Evolutionary conservation across 1,140 invertebrate genomes (phyloP).

Genomic region (Bombyx mori): ASM3026992v2 NC_085111.1:7081001-7081500

Average conservation of each 20-base stretch:
- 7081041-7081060: constrained; percentile 15
- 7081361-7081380: constrained; percentile 32
- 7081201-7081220: background rate
- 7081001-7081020: too few relatives aligned
- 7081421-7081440: constrained; percentile 48
- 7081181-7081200: background rate
- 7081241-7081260: constrained; percentile 35
- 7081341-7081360: constrained; percentile 27
- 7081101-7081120: constrained; percentile 42
- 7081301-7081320: constrained; percentile 4
- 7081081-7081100: constrained; percentile 36
- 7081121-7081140: constrained; percentile 32
- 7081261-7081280: constrained; percentile 25
- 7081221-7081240: constrained; percentile 21
- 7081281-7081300: constrained; percentile 12
- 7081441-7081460: constrained; percentile 40
- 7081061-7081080: constrained; percentile 28
- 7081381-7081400: constrained; percentile 37
- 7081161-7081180: constrained; percentile 12
- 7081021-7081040: too few relatives aligned
- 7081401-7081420: constrained; percentile 40
- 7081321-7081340: constrained; percentile 13
- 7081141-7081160: constrained; percentile 34
- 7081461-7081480: constrained; percentile 35
- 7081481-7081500: constrained; percentile 26